A percentile compares a stretch with the other conserved stretches of the same genome.
Conservation (phyloP, 2,797 vertebrate genomes). For the Selene dorsalis region DNA sequence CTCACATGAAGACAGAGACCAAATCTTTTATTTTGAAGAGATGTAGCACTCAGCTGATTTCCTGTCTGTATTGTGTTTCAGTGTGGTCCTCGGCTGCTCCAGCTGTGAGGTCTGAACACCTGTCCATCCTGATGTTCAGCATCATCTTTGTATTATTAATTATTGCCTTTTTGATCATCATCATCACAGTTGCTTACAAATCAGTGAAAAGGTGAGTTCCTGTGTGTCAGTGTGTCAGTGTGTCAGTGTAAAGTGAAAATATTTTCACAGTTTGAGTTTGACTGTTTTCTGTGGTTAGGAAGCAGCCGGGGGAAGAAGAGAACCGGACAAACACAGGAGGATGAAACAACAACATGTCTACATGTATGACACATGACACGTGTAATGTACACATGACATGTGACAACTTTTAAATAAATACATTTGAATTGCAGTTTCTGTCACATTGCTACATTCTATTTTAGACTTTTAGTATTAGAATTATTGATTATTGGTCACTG, state of each 20-base stretch:
- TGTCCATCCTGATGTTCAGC: not conserved
- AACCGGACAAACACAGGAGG: not conserved
- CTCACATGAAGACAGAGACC: too few species aligned
- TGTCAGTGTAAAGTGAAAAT: too few species aligned
- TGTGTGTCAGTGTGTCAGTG: too few species aligned
- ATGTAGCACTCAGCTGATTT: too few species aligned
- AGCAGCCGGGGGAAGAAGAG: not conserved
- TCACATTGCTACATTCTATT: too few species aligned
- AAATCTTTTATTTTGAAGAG: too few species aligned
- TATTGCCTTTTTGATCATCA: not conserved
- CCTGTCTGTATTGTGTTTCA: not conserved
- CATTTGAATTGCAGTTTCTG: too few species aligned
- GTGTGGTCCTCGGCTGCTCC: not conserved
- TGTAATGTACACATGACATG: too few species aligned
- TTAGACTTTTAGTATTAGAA: too few species aligned
- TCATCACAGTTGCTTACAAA: not conserved
- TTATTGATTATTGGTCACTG: too few species aligned
- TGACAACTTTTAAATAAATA: too few species aligned
- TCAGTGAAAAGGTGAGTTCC: slow-evolving; percentile 14
- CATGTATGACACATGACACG: too few species aligned
- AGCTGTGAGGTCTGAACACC: not conserved
- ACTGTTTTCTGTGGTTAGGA: not conserved
- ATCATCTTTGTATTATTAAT: not conserved
- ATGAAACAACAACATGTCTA: not conserved
- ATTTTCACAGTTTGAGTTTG: not conserved